Evolutionary conservation across 2,888 invertebrate genomes (phyloP).

Genomic region (Balanococcus diminutus): DNA sequence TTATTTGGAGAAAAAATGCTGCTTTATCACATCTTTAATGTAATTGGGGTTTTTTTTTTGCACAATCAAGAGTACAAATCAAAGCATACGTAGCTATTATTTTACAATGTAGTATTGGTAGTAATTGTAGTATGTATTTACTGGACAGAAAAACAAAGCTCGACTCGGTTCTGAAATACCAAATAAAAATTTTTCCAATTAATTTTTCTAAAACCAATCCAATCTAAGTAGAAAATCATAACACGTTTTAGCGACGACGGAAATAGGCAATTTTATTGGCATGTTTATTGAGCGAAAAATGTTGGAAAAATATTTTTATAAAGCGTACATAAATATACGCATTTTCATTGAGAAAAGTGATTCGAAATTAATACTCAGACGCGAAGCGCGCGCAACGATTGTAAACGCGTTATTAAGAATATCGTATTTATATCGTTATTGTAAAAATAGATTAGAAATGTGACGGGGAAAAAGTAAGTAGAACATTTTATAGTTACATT

Average conservation of each 20-base stretch:
- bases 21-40: neutral
- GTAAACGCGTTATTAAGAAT: slow-evolving; percentile 20
- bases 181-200: neutral
- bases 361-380: neutral
- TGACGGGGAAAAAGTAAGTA: neutral
- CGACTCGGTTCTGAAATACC: neutral
- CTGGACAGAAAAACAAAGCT: neutral
- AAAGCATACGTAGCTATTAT: too few species aligned
- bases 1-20: too few species aligned
- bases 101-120: neutral
- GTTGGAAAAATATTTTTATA: neutral
- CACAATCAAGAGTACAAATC: neutral
- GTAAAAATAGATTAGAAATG: neutral
- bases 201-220: neutral
- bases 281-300: neutral
- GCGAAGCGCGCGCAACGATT: neutral
- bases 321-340: neutral
- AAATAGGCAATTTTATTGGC: slow-evolving; percentile 24
- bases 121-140: too few species aligned
- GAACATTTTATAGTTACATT: neutral
- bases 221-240: neutral
- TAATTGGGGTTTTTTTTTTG: neutral
- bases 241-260: neutral
- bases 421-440: slow-evolving; percentile 19
- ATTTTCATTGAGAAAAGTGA: neutral